These are phyloP conservation scores for Apeira syringaria DNA, from an alignment of 2,888 invertebrate genomes.

Conservation along the genomic window DNA sequence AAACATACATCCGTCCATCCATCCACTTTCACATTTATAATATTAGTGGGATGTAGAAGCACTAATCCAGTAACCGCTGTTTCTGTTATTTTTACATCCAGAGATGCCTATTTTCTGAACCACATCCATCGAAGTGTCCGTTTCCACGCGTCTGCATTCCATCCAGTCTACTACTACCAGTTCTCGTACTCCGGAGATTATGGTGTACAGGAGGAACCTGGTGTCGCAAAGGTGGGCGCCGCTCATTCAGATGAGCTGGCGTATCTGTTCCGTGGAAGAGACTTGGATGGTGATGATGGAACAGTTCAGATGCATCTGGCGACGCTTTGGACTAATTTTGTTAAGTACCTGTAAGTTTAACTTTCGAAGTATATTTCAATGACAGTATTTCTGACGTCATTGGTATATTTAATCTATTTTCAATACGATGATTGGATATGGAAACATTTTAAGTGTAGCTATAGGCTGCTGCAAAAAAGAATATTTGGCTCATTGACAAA, in stretches of 20 bases:
- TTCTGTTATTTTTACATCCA: constrained; percentile 38
- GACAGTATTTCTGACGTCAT: too few species aligned
- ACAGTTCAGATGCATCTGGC: constrained; percentile 50
- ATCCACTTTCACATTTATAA: too few species aligned
- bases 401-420: too few species aligned
- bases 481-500: too few species aligned
- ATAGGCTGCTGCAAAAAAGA: too few species aligned
- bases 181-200: constrained; percentile 56
- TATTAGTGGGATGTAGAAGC: too few species aligned
- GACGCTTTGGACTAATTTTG: constrained; percentile 67
- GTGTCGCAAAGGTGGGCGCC: constrained; percentile 56
- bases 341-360: constrained; percentile 64
- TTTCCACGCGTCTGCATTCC: constrained; percentile 44
- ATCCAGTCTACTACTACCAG: constrained; percentile 64
- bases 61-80: too few species aligned
- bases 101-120: constrained; percentile 66
- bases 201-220: constrained; percentile 55
- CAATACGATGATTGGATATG: too few species aligned
- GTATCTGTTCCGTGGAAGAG: constrained; percentile 54
- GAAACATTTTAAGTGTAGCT: too few species aligned
- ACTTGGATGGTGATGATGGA: constrained; percentile 53
- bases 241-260: constrained; percentile 72
- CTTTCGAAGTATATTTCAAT: too few species aligned
- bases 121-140: constrained; percentile 62
- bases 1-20: too few species aligned